Base-by-base conservation (phyloP, 2,888 invertebrate species). In the Pollenia amentaria region DNA sequence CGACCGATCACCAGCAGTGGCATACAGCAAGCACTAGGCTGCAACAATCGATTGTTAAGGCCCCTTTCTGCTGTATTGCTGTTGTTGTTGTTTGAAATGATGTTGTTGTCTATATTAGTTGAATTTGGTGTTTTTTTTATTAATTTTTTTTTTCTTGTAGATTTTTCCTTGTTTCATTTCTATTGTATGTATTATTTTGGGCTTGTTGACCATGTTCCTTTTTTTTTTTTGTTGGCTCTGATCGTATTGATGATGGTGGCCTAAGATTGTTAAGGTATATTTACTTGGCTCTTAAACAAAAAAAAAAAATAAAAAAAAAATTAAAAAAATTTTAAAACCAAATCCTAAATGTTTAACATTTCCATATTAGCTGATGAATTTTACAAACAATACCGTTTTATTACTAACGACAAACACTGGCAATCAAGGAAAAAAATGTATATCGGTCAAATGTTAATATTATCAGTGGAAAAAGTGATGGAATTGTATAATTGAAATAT, bases 91-190 rank as follows among this genome's bases (percentile, higher is more conserved):
- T 72, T 62, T 60, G 57, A 21, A 16, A 1, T 60, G 29, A 51
- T 78, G 84, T 84, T 84, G 84, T 84, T 84, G 84, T 84, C 84
- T 84, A 60, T 84, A 84, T 84, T 84, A 84, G 84, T 38, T 73
- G 57, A 76, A 60, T 82, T 53, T 82, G 67, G 38, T 72, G 81
- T 69, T 67, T 57, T 73, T 18, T 8, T 1, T 16, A 60, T 48
- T 51, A 0, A 53, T 29, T 51, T 21, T 62, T 2, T 21, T 62
- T 2, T 18, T 38, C 29, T 48, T 1, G 40, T 51, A 29, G 11
- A 21, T 53, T 40, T 53, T 64, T 64, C 29, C 79, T 60, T 60
- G 64, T 76, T 64, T 64, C 21, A 76, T 67, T 69, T 44, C 79
- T 72, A 72, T 78, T 79, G 53, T 73, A 65, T 53, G 38, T n/a